Conservation (phyloP, 2,113 vertebrate genomes). For the Rhodinocichla rosea region DNA sequence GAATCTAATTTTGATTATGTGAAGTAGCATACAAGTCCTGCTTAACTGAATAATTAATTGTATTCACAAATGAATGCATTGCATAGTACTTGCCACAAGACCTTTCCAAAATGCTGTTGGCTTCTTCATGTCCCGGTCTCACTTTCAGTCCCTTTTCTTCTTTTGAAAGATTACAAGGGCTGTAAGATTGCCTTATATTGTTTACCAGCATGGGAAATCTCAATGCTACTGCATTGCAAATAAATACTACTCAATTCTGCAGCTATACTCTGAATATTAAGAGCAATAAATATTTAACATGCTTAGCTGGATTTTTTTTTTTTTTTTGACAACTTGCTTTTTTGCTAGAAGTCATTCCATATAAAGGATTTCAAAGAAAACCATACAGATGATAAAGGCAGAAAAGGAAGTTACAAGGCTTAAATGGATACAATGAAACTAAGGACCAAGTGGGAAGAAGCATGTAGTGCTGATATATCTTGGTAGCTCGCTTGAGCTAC, state of each 20-base stretch:
- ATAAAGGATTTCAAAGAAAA: neutral
- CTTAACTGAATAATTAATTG: neutral
- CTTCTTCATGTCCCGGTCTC: neutral
- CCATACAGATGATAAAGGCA: neutral
- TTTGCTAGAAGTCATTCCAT: neutral
- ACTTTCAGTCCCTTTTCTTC: neutral
- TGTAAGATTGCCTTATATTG: neutral
- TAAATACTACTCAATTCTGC: neutral
- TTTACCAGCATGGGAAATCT: neutral
- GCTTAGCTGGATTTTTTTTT: neutral
- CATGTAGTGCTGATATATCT: neutral
- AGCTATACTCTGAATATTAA: neutral
- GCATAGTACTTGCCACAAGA: neutral
- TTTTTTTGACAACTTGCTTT: neutral
- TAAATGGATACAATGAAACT: neutral
- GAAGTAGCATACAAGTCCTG: neutral
- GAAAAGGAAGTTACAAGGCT: neutral
- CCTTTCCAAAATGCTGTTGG: neutral
- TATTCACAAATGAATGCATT: neutral
- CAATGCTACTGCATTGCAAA: neutral
- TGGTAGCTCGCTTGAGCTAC: neutral
- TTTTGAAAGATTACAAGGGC: neutral
- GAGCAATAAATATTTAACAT: neutral
- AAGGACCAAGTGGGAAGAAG: neutral
- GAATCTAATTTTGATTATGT: neutral